Evolutionary conservation across 2,113 vertebrate genomes (phyloP), one percentile per base, ranked within the genome.

Genomic region (Sylvilagus bachmani): DNA sequence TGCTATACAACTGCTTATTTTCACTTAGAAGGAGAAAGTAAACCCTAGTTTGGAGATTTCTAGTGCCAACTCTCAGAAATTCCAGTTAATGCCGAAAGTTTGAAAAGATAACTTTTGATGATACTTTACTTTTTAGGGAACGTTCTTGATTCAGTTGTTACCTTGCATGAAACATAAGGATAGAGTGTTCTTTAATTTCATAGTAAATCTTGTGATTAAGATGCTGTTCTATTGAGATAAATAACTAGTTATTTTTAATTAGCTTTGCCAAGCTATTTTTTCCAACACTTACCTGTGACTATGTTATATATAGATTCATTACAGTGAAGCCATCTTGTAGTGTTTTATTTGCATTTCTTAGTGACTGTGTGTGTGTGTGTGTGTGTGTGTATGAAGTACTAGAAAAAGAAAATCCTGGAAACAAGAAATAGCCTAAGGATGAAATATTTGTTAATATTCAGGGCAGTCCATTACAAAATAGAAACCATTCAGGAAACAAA

Each of bases 261-360:
- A 95, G 79, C 83, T 81, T 90, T 83, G 61, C 88, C 93, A 74
- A 71, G 87, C n/a, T 95, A 95, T 61, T 92, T 93, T 83, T 95
- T 77, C 90, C 86, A 71, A 44, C 93, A 90, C 33, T 95, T 73
- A 94, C 86, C 79, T 86, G 64, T 77, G 98, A 86, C 79, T 97
- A 95, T 93, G 64, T 94, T 96, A 94, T 78, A 21, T 67, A 96
- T 78, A 12, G 53, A 96, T 94, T 97, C 96, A 93, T 93, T 92
- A 77, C 11, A 93, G 89, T 91, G 92, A 96, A 75, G 55, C 58
- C 71, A 19, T 95, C 70, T 75, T 61, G 10, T 86, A 92, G n/a
- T 22, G 31, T 89, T 89, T 75, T 90, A 29, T 96, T 96, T 97
- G 96, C 92, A 95, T 97, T 96, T 22, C 21, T 94, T 90, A 19